phyloP scores from a whole-genome alignment of 2,888 invertebrate species.

The Ceraclea dissimilis region DNA sequence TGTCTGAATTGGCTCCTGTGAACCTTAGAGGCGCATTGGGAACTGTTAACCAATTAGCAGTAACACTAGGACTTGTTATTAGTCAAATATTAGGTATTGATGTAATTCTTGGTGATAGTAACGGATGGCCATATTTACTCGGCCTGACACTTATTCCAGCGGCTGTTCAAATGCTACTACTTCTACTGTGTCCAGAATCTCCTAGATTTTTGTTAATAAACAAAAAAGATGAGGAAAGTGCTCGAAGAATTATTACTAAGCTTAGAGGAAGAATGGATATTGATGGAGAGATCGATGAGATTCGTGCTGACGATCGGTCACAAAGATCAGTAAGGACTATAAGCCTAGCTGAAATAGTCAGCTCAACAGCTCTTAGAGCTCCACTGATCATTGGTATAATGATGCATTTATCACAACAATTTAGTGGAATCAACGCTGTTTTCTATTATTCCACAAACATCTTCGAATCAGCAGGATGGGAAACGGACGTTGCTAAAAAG shows the following conservation, averaged over 20 bases:
- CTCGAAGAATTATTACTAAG: constrained; percentile 35
- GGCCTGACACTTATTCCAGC: constrained; percentile 42
- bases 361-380: constrained; percentile 35
- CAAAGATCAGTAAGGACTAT: constrained; percentile 41
- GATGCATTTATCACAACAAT: constrained; percentile 47
- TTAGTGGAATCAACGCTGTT: constrained; percentile 51
- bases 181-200: constrained; percentile 42
- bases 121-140: constrained; percentile 45
- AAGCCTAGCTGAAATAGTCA: constrained; percentile 37
- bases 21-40: constrained; percentile 43
- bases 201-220: constrained; percentile 42
- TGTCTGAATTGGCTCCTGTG: constrained; percentile 44
- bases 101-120: constrained; percentile 39
- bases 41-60: constrained; percentile 46
- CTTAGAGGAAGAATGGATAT: constrained; percentile 39
- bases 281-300: constrained; percentile 45
- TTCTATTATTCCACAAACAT: constrained; percentile 64
- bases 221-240: constrained; percentile 38
- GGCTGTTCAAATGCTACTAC: constrained; percentile 38
- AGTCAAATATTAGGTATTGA: constrained; percentile 45
- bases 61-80: constrained; percentile 41
- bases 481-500: constrained; percentile 50
- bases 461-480: constrained; percentile 56
- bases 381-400: constrained; percentile 45
- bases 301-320: constrained; percentile 43